phyloP scores from a whole-genome alignment of 2,888 invertebrate species.

The Leptopilina myrica region DNA sequence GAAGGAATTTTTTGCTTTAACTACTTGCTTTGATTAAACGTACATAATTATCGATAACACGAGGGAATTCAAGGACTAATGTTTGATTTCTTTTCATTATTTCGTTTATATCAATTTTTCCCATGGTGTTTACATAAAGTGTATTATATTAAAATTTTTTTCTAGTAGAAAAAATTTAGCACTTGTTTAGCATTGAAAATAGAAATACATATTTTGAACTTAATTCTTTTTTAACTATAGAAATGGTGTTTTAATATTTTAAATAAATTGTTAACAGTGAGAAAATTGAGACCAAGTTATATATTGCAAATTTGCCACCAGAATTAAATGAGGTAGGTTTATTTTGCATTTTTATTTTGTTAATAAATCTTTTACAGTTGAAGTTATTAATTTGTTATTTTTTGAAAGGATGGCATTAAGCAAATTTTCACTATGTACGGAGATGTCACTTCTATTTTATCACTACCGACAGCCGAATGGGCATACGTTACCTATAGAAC shows the following conservation, averaged over 20 bases:
- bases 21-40: no score
- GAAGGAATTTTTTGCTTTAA: no score
- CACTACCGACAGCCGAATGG: constrained; percentile 39
- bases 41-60: no score
- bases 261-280: constrained; percentile 2
- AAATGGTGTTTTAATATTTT: neutral
- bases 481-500: constrained; percentile 43
- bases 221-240: neutral
- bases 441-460: constrained; percentile 40
- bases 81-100: no score
- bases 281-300: constrained; percentile 20
- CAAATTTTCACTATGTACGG: constrained; percentile 47
- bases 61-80: no score
- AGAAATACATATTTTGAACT: neutral
- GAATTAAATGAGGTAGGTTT: constrained; percentile 36
- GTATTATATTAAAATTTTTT: no score
- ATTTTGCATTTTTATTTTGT: neutral
- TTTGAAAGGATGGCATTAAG: constrained; percentile 44
- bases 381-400: neutral
- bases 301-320: constrained; percentile 33
- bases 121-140: no score
- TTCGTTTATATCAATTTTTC: no score
- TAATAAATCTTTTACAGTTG: neutral
- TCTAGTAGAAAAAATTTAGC: no score
- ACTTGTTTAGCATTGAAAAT: no score